A percentile compares a stretch with the other conserved stretches of the same genome.
These are phyloP conservation scores for Canis aureus DNA, from an alignment of 2,113 vertebrate species.

Conservation along the genomic window DNA sequence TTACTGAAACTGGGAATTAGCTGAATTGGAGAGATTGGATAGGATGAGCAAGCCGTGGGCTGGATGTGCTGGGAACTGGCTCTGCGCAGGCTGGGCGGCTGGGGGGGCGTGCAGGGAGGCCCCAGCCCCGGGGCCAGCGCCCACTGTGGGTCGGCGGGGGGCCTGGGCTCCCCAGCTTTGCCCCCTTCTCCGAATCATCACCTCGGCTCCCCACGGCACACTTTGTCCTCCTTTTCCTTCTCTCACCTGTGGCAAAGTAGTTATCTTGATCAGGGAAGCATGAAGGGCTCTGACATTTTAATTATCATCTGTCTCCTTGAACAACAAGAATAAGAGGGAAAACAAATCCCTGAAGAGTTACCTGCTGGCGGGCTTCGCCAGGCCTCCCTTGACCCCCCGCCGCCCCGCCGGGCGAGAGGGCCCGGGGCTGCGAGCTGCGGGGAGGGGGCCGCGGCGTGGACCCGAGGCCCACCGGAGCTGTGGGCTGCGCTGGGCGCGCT, in stretches of 20 bases:
- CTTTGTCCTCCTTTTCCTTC: conserved; percentile 63
- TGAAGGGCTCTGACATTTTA: conserved; percentile 85
- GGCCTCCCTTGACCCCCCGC: conserved; percentile 22
- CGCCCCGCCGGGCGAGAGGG: not conserved
- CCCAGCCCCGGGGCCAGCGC: too few relatives aligned
- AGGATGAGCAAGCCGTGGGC: conserved; percentile 74
- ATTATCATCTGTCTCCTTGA: conserved; percentile 85
- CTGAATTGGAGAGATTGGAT: conserved; percentile 72
- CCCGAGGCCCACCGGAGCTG: too few relatives aligned
- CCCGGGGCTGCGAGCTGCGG: not conserved
- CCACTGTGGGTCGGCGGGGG: not conserved
- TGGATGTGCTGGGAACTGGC: conserved; percentile 28
- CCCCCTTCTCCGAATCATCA: not conserved
- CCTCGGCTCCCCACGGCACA: not conserved
- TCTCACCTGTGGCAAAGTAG: conserved; percentile 80
- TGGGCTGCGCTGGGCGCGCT: too few relatives aligned
- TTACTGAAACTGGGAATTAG: conserved; percentile 72
- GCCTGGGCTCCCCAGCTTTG: not conserved
- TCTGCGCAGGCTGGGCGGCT: too few relatives aligned
- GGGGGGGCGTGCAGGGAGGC: too few relatives aligned
- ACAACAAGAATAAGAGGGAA: conserved; percentile 82
- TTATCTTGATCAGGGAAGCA: conserved; percentile 85
- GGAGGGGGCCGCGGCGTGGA: too few relatives aligned
- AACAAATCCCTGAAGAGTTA: conserved; percentile 80
- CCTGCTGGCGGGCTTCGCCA: conserved; percentile 65